Evolutionary conservation across 2,113 vertebrate species (phyloP).

Genomic region (Cinclus cinclus): DNA sequence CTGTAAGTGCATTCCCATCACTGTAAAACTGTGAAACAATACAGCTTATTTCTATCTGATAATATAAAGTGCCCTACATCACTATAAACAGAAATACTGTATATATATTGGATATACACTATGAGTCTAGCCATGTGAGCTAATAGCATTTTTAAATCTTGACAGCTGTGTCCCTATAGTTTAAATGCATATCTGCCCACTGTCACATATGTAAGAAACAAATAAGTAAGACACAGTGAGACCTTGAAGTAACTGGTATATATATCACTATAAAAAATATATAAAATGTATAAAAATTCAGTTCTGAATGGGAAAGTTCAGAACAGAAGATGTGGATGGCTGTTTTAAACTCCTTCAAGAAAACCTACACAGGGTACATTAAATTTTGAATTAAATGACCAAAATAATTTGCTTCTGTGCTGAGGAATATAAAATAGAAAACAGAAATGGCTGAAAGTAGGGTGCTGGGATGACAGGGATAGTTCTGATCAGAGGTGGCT

Average conservation of each 20-base stretch:
- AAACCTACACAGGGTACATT: neutral
- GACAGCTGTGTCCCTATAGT: neutral
- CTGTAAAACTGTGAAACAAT: neutral
- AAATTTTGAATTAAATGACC: neutral
- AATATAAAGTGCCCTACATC: neutral
- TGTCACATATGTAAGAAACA: neutral
- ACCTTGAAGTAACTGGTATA: neutral
- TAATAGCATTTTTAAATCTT: neutral
- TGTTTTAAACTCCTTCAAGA: neutral
- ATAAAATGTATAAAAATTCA: neutral
- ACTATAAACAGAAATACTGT: neutral
- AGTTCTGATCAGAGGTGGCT: neutral
- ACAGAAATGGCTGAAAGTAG: neutral
- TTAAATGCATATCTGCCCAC: neutral
- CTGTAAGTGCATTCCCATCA: neutral
- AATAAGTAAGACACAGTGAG: neutral
- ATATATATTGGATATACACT: neutral
- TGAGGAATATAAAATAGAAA: neutral
- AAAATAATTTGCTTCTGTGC: neutral
- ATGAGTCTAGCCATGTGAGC: neutral
- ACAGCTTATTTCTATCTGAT: conserved; percentile 9
- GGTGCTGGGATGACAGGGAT: neutral
- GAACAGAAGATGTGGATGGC: neutral
- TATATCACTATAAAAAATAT: neutral
- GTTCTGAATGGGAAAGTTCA: neutral